Evolutionary conservation across 2,888 invertebrate genomes (phyloP), one percentile per base, ranked within the genome.

Genomic region (Gastrophysa polygoni): DNA sequence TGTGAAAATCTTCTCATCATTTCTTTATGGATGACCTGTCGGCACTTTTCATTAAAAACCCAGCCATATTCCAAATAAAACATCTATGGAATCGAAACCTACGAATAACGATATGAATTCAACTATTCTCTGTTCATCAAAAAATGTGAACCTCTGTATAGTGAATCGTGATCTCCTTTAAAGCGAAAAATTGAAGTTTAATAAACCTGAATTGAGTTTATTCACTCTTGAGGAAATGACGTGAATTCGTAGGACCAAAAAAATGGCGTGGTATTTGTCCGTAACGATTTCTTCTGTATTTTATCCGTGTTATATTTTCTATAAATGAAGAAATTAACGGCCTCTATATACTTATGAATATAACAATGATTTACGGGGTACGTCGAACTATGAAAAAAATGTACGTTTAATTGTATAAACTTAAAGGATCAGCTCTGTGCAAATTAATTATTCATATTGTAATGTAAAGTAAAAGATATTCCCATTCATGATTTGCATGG

Each of bases 401-500:
- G 69, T 66, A 67, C 66, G 70, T 73, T 73, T 75, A 75, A 63
- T 63, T 59, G 63, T 63, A 63, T 63, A 63, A 38, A 59, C 59
- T 63, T 51, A 59, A 56, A 57, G 59, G 57, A 63, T 57, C 47
- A 57, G 54, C 43, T 60, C 14, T 61, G 61, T 59, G 60, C 51
- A 66, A 69, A 73, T 75, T 76, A 76, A 73, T 74, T 76, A 75
- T 73, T 70, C 72, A 73, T 72, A 73, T 69, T 74, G 70, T 71
- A 69, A 71, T 71, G 70, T 68, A 68, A 67, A 66, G 70, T 68
- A 68, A 67, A 64, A 68, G 63, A 66, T 68, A 67, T 70, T 65
- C 68, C 67, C 69, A 68, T 72, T 71, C 71, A 69, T 67, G 72
- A 76, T 77, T 77, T 77, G 76, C 76, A 77, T 76, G 75, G 63